These are phyloP conservation scores for Belgica antarctica DNA, from an alignment of 2,888 invertebrate genomes.

Conservation along the genomic window DNA sequence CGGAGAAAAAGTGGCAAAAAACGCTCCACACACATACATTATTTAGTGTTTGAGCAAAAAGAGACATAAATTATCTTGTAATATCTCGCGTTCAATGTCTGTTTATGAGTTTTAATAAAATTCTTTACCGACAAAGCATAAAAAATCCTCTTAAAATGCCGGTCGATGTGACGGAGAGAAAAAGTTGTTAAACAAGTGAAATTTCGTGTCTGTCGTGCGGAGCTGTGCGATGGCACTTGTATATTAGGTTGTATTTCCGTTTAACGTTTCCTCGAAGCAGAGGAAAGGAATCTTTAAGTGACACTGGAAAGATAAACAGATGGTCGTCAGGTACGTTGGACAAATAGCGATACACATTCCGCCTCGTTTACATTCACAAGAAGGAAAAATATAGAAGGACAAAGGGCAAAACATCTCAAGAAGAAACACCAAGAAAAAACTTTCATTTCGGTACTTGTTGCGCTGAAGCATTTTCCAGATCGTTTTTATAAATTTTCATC, in stretches of 20 bases:
- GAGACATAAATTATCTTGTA: conserved; percentile 42
- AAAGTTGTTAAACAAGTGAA: conserved; percentile 25
- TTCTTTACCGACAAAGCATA: conserved; percentile 14
- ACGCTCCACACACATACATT: conserved; percentile 36
- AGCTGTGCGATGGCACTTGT: background rate
- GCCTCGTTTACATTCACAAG: background rate
- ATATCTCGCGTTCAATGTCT: conserved; percentile 43
- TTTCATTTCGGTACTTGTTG: conserved; percentile 41
- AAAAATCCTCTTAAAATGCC: conserved; percentile 39
- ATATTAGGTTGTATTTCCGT: background rate
- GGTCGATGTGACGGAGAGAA: conserved; percentile 12
- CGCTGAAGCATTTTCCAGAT: conserved; percentile 10
- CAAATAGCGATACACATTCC: background rate
- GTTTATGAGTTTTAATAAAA: conserved; percentile 42
- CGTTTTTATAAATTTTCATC: background rate
- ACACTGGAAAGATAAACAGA: conserved; percentile 33
- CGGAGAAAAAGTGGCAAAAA: background rate
- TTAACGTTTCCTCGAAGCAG: background rate
- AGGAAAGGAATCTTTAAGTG: background rate
- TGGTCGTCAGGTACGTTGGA: conserved; percentile 35
- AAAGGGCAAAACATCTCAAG: conserved; percentile 29
- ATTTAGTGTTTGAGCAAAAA: conserved; percentile 22
- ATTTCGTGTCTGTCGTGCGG: background rate
- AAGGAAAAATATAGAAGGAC: conserved; percentile 4
- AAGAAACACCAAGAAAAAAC: conserved; percentile 28